Conservation (phyloP, 30 jellyfish, hydroid and myxozoan genomes). For the Clytia hemisphaerica region DNA sequence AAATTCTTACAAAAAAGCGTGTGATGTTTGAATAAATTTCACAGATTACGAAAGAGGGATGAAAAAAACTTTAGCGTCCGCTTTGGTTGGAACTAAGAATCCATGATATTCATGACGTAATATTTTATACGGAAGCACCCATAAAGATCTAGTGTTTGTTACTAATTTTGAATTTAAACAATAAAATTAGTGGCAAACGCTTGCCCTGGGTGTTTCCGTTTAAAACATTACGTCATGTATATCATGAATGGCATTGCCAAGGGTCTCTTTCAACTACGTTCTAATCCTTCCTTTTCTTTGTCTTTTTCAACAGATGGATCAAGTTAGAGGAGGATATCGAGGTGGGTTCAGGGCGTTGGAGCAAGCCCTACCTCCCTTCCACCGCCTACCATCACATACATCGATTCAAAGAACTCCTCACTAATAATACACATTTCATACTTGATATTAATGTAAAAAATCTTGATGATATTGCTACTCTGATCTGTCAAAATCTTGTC, state of each 20-base stretch:
- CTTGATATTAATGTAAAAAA: conserved; percentile 29
- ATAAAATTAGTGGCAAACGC: background rate
- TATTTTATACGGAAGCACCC: too few relatives aligned
- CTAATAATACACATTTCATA: conserved; percentile 23
- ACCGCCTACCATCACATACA: conserved; percentile 46
- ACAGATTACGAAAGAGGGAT: too few relatives aligned
- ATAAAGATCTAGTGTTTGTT: background rate
- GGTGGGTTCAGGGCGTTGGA: conserved; percentile 54
- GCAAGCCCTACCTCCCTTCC: conserved; percentile 60
- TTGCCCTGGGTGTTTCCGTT: background rate
- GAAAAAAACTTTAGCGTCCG: too few relatives aligned
- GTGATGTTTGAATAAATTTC: too few relatives aligned
- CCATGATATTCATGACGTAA: too few relatives aligned
- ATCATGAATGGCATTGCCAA: too few relatives aligned
- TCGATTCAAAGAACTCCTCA: conserved; percentile 32
- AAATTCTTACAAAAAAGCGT: too few relatives aligned
- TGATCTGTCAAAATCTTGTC: conserved; percentile 24
- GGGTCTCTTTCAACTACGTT: too few relatives aligned
- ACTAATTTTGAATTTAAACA: background rate
- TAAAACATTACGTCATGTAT: too few relatives aligned
- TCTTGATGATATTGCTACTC: conserved; percentile 19
- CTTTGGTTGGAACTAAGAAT: too few relatives aligned
- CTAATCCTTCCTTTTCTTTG: background rate
- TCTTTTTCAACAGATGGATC: conserved; percentile 37
- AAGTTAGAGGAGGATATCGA: conserved; percentile 83